Conservation (phyloP, 2,888 invertebrate species). For the Troides helena region DNA sequence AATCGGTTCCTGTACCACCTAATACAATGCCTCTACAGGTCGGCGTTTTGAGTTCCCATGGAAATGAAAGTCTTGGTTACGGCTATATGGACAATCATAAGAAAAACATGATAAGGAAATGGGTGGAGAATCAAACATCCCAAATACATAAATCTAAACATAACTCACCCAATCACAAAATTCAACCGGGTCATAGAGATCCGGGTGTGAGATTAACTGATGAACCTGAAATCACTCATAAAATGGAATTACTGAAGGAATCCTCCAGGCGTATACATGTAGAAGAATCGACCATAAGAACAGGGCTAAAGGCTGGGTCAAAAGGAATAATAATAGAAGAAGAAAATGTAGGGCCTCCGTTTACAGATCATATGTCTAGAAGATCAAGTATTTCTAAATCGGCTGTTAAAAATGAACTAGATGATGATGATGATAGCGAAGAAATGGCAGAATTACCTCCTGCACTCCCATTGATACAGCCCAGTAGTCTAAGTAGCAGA, state of each 20-base stretch:
- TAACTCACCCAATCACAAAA: conserved; percentile 73
- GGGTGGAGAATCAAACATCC: conserved; percentile 94
- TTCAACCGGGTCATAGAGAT: conserved; percentile 50
- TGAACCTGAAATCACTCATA: conserved; percentile 55
- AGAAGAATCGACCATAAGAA: conserved; percentile 81
- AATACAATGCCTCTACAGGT: conserved; percentile 65
- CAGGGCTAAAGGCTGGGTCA: conserved; percentile 79
- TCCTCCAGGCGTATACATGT: conserved; percentile 77
- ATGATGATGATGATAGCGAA: conserved; percentile 89
- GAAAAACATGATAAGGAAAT: conserved; percentile 94
- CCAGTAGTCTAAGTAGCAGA: conserved; percentile 84
- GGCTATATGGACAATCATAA: conserved; percentile 96
- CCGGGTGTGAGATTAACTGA: conserved; percentile 51
- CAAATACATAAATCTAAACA: conserved; percentile 87
- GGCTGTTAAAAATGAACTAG: conserved; percentile 71
- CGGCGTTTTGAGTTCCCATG: conserved; percentile 67
- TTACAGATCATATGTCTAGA: conserved; percentile 53
- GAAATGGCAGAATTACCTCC: conserved; percentile 90
- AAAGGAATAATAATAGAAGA: conserved; percentile 75
- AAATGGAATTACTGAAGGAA: conserved; percentile 76
- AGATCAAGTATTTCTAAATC: conserved; percentile 51
- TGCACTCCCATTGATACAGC: conserved; percentile 88
- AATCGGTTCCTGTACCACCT: conserved; percentile 82
- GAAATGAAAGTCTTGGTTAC: conserved; percentile 82
- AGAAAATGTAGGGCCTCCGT: conserved; percentile 67